phyloP scores from a whole-genome alignment of 2,888 invertebrate species.

The Morinoia aosen region DNA sequence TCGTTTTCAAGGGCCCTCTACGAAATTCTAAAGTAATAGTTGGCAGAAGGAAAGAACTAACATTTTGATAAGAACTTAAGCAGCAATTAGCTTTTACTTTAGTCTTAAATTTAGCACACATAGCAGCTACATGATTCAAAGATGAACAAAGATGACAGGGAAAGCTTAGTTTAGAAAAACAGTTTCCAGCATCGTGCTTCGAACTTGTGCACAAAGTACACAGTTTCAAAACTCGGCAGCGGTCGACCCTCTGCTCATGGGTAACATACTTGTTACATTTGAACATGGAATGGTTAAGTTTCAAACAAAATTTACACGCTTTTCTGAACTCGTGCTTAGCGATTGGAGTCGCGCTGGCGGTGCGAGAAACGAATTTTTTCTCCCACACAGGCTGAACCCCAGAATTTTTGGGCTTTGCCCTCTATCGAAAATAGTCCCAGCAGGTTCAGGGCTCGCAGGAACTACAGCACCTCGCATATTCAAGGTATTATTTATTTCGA shows the following conservation, averaged over 20 bases:
- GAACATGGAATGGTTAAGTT: neutral
- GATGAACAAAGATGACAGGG: no score
- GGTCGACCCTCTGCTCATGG: neutral
- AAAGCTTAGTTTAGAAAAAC: no score
- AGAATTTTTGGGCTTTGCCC: neutral
- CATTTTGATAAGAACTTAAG: no score
- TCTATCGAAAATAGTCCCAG: neutral
- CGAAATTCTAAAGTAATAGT: no score
- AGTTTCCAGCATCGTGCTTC: neutral
- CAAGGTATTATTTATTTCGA: neutral
- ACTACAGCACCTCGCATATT: neutral
- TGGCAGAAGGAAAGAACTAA: no score
- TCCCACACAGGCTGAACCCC: neutral
- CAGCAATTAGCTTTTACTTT: no score
- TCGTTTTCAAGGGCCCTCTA: no score
- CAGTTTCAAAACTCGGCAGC: neutral
- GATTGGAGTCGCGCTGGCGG: neutral
- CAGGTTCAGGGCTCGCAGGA: neutral
- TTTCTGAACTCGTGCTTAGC: neutral
- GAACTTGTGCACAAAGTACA: neutral
- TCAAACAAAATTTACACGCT: neutral
- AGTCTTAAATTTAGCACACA: no score
- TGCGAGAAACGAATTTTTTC: neutral
- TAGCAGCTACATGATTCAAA: no score
- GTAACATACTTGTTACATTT: neutral